Percentiles rank a stretch among this genome's conserved stretches.
Conservation (phyloP, 2,888 invertebrate species). For the Perithous albicinctus region DNA sequence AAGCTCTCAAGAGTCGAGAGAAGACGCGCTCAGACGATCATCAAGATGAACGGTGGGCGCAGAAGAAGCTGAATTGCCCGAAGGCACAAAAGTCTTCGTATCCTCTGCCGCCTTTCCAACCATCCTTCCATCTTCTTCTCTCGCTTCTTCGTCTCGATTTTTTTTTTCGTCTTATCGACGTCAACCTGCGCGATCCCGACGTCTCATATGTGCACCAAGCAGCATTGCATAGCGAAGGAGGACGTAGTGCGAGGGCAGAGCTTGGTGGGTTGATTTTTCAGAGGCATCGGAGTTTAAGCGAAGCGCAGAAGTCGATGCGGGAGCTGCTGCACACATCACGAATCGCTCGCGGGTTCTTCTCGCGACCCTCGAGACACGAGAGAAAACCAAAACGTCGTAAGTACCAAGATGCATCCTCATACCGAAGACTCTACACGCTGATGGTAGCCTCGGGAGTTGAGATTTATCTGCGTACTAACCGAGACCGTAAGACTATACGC, state of each 20-base stretch:
- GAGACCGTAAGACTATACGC: constrained; percentile 39
- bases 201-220: constrained; percentile 67
- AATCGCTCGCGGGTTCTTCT: constrained; percentile 58
- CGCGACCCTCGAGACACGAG: constrained; percentile 38
- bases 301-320: constrained; percentile 61
- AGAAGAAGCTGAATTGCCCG: constrained; percentile 74
- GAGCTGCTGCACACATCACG: constrained; percentile 50
- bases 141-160: constrained; percentile 45
- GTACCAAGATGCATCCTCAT: constrained; percentile 44
- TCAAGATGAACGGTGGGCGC: constrained; percentile 63
- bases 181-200: constrained; percentile 65
- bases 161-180: constrained; percentile 55
- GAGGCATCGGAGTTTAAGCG: constrained; percentile 40
- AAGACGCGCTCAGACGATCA: constrained; percentile 50
- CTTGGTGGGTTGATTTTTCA: constrained; percentile 30
- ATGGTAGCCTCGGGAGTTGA: constrained; percentile 49
- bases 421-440: constrained; percentile 16
- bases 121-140: constrained; percentile 53
- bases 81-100: constrained; percentile 67
- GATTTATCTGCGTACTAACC: constrained; percentile 54
- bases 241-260: constrained; percentile 43
- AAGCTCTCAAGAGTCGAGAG: constrained; percentile 38
- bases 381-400: constrained; percentile 49
- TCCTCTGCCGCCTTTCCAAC: constrained; percentile 60
- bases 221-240: constrained; percentile 50